These are phyloP conservation scores for Platycnemis pennipes DNA, from an alignment of 2,888 invertebrate genomes.

Conservation along the genomic window DNA sequence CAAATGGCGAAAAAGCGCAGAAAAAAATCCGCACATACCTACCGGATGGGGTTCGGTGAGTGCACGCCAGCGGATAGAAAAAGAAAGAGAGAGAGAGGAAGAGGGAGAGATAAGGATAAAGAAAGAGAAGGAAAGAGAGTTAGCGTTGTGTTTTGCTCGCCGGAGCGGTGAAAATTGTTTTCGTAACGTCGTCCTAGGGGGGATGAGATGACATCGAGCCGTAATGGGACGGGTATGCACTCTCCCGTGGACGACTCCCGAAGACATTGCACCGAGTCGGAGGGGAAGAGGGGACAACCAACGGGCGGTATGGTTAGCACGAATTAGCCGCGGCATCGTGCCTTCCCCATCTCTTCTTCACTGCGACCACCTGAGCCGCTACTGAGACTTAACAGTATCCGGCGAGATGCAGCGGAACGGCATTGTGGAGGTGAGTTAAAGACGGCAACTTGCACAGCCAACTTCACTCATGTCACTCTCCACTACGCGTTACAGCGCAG, in stretches of 20 bases:
- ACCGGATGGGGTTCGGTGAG: not conserved
- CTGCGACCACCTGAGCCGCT: not conserved
- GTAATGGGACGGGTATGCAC: not conserved
- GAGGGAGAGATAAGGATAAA: too few relatives aligned
- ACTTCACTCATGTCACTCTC: too few relatives aligned
- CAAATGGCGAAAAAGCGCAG: not conserved
- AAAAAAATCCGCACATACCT: not conserved
- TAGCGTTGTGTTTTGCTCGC: not conserved
- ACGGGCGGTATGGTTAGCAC: not conserved
- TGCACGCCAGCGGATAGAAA: not conserved
- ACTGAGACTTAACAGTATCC: not conserved
- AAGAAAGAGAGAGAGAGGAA: too few relatives aligned
- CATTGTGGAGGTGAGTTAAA: too few relatives aligned
- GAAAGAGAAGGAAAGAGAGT: too few relatives aligned
- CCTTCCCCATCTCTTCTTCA: not conserved
- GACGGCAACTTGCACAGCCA: too few relatives aligned
- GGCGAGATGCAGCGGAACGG: too few relatives aligned
- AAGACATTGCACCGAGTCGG: not conserved
- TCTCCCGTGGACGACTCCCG: not conserved
- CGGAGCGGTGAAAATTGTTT: constrained; percentile 35
- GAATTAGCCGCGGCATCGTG: not conserved
- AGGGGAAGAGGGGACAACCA: not conserved
- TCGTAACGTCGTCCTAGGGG: not conserved
- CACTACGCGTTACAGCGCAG: too few relatives aligned
- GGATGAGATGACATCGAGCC: not conserved